Base-by-base conservation (phyloP, 2,113 vertebrate species). In the Cnemophilus loriae region DNA sequence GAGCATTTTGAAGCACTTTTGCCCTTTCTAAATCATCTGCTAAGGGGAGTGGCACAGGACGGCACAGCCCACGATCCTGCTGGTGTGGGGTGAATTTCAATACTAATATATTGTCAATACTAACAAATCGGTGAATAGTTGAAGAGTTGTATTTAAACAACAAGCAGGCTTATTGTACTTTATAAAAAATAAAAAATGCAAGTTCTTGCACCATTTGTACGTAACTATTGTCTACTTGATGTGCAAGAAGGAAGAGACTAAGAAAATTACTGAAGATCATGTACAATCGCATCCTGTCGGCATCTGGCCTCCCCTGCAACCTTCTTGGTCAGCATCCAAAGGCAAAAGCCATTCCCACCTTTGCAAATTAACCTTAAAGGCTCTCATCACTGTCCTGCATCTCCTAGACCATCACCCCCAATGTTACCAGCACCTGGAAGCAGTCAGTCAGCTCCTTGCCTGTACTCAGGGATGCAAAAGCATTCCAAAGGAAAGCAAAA, bases 51-150 rank as follows among this genome's bases (percentile, higher is more conserved):
- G 1, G 70, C 20, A 17, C 15, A 24, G 52, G 21, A 81, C 0
- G 0, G 56, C 7, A 9, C 1, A 2, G 35, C 6, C 13, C 1
- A 2, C 0, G 0, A 14, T 16, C 22, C 33, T 18, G 30, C 27
- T 2, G 0, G 5, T 0, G 6, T 2, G 13, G 49, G 28, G 5
- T 73, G 22, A 41, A 78, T 77, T 86, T 84, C 76, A 42, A 23
- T 47, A 37, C 24, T 65, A 61, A 69, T 16, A 37, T 8, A 41
- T 75, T 69, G 78, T 57, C 79, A 39, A 13, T 56, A 37, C 20
- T 53, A 73, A 65, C 27, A 28, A 57, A 37, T 0, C 83, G 21
- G 27, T 47, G 82, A 39, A 37, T 0, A 63, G n/a, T n/a, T 50
- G 28, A 56, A 68, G 49, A 85, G 16, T 10, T 1, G 0, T 24